These are phyloP conservation scores for Brenthis daphne DNA, from an alignment of 2,888 invertebrate species.

Conservation along the genomic window DNA sequence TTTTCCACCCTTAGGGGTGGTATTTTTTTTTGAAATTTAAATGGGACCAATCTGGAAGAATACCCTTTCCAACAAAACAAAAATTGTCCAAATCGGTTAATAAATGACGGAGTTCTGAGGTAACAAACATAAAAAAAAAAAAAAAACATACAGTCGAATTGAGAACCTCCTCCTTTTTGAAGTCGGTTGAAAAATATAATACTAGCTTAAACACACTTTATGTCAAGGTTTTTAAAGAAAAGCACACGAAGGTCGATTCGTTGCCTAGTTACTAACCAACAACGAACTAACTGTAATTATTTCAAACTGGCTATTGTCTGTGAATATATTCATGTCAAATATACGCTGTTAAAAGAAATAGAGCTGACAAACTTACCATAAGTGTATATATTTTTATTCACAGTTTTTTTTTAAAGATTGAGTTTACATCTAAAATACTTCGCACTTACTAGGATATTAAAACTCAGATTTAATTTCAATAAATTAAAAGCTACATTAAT, in stretches of 20 bases:
- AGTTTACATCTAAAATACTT: neutral
- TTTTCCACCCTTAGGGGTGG: too few relatives aligned
- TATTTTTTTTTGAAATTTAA: too few relatives aligned
- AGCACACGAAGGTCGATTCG: conserved; percentile 27
- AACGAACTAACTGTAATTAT: conserved; percentile 32
- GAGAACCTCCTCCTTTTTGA: too few relatives aligned
- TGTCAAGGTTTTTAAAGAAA: conserved; percentile 1
- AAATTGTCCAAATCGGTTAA: too few relatives aligned
- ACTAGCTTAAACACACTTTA: neutral
- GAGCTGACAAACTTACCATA: neutral
- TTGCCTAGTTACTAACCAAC: conserved; percentile 33
- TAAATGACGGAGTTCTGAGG: too few relatives aligned
- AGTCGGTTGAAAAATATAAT: neutral
- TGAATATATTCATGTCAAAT: conserved; percentile 1
- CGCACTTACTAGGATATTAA: neutral
- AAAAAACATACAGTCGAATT: too few relatives aligned
- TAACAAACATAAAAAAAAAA: too few relatives aligned
- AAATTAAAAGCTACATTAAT: neutral
- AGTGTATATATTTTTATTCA: too few relatives aligned
- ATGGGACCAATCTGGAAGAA: too few relatives aligned
- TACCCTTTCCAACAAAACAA: too few relatives aligned
- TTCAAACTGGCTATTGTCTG: conserved; percentile 9
- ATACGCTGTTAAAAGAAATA: conserved; percentile 2
- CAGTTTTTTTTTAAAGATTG: too few relatives aligned
- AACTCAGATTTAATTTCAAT: neutral